A percentile compares a stretch with the other conserved stretches of the same genome.
Evolutionary conservation across 2,888 invertebrate genomes (phyloP).

Genomic region (Amphipoea lucens): DNA sequence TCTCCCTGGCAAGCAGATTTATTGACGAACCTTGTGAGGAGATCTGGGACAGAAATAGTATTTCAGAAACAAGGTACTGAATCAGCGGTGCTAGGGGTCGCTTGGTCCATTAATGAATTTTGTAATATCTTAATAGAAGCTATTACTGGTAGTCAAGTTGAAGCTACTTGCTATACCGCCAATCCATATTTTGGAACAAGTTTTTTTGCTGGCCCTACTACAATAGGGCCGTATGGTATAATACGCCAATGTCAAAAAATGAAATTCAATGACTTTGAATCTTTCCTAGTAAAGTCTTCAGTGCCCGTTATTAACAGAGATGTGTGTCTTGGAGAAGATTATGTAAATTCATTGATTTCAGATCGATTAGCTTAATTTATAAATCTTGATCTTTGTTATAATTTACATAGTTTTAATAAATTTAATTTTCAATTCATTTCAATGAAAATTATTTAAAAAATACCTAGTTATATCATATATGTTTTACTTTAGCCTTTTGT

Average conservation of each 20-base stretch:
- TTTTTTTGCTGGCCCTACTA: conserved; percentile 80
- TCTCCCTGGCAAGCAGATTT: conserved; percentile 74
- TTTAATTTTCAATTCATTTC: too few species aligned
- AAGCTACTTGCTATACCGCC: conserved; percentile 75
- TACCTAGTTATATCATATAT: neutral
- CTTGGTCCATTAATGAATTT: conserved; percentile 81
- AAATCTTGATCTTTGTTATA: neutral
- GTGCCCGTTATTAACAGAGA: conserved; percentile 76
- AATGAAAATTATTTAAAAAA: neutral
- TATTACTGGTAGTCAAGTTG: conserved; percentile 71
- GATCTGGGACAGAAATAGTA: conserved; percentile 77
- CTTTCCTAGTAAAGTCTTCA: conserved; percentile 69
- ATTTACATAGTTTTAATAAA: neutral
- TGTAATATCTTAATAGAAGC: conserved; percentile 76
- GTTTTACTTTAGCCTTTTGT: neutral
- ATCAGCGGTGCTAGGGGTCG: conserved; percentile 75
- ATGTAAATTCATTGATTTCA: conserved; percentile 59
- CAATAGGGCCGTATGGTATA: conserved; percentile 76
- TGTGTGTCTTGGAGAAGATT: conserved; percentile 77
- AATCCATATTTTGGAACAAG: conserved; percentile 81
- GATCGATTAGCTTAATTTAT: too few species aligned
- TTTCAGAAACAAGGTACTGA: conserved; percentile 75
- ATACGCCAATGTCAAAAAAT: conserved; percentile 71
- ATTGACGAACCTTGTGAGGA: conserved; percentile 77
- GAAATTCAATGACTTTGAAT: conserved; percentile 76